Evolutionary conservation across 2,113 vertebrate genomes (phyloP).

Genomic region (Brevimyrus niger): DNA sequence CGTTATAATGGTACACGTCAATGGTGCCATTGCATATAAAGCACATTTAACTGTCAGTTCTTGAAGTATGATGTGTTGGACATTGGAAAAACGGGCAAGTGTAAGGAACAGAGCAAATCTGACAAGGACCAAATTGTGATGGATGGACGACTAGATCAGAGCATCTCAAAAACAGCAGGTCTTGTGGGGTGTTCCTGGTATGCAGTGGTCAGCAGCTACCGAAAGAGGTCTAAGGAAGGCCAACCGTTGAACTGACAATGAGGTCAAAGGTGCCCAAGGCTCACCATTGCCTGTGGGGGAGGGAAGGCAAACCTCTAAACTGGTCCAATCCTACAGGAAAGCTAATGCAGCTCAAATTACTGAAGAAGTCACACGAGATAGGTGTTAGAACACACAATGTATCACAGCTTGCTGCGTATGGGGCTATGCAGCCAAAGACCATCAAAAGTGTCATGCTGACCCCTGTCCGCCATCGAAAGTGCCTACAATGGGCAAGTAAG

Average conservation of each 20-base stretch:
- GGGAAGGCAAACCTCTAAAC: background rate
- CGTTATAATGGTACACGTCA: background rate
- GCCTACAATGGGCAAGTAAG: background rate
- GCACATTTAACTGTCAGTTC: background rate
- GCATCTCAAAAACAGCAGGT: no score
- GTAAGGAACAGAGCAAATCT: no score
- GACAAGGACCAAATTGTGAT: no score
- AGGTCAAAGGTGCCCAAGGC: background rate
- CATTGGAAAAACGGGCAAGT: no score
- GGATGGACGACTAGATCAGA: no score
- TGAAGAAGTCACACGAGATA: background rate
- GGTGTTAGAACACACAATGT: background rate
- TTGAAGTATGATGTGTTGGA: background rate
- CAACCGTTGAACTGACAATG: background rate
- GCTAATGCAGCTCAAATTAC: background rate
- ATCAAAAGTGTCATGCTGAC: background rate
- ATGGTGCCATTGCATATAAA: background rate
- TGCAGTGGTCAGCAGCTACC: background rate
- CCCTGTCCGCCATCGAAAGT: background rate
- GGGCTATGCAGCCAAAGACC: background rate
- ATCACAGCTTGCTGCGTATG: background rate
- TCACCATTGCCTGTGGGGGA: background rate
- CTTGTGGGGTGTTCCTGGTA: no score
- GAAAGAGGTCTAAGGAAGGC: background rate
- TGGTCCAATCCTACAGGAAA: background rate